These are phyloP conservation scores for Gorilla gorilla DNA, from an alignment of 2,113 vertebrate species.

Conservation along the genomic window DNA sequence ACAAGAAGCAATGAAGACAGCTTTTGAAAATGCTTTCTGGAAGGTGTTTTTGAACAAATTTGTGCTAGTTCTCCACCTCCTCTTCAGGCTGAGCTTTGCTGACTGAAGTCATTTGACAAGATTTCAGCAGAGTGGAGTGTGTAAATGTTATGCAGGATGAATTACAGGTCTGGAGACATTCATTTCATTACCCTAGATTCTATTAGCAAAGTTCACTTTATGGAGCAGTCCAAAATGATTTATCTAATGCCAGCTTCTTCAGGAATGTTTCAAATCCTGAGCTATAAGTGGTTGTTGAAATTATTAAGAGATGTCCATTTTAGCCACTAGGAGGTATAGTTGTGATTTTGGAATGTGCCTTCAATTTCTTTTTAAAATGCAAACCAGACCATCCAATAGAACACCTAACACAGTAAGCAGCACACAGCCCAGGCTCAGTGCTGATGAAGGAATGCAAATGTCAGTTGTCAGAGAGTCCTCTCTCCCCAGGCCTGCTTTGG, in stretches of 20 bases:
- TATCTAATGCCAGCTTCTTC: neutral
- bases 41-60: conserved; percentile 9
- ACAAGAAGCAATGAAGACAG: neutral
- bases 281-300: neutral
- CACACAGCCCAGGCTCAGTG: neutral
- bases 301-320: neutral
- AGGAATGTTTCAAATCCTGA: conserved; percentile 43
- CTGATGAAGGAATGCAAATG: neutral
- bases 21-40: neutral
- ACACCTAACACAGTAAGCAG: neutral
- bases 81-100: conserved; percentile 14
- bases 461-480: neutral
- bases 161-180: conserved; percentile 52
- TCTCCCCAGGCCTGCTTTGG: neutral
- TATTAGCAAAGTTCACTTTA: conserved; percentile 52
- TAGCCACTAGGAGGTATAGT: neutral
- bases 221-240: neutral
- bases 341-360: neutral
- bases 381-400: neutral
- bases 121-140: neutral
- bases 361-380: neutral
- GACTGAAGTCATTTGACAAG: conserved; percentile 40
- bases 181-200: conserved; percentile 43
- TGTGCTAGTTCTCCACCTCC: neutral
- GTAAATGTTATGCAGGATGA: conserved; percentile 60